A percentile compares a stretch with the other conserved stretches of the same genome.
Evolutionary conservation across 2,888 invertebrate genomes (phyloP).

Genomic region (Teinopalpus imperialis): DNA sequence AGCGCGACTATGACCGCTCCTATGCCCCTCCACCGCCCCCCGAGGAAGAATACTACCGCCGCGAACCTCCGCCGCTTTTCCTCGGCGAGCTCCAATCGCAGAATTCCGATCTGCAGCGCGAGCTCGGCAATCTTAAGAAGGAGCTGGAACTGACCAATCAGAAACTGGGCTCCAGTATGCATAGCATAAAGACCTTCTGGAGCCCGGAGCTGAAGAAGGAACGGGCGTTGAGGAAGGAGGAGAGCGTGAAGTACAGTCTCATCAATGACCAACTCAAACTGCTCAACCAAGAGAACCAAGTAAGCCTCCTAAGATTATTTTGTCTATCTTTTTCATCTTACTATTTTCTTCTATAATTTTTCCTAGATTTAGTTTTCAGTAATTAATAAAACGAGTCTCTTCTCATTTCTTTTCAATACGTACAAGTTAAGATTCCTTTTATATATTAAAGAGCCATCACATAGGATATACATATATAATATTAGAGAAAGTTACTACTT

Average conservation of each 20-base stretch:
- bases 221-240: slow-evolving; percentile 97
- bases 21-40: slow-evolving; percentile 93
- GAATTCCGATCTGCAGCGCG: slow-evolving; percentile 96
- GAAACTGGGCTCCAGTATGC: slow-evolving; percentile 99
- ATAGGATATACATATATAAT: no score
- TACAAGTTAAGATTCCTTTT: no score
- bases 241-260: slow-evolving; percentile 97
- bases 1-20: slow-evolving; percentile 92
- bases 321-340: no score
- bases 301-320: slow-evolving; percentile 78
- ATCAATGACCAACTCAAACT: slow-evolving; percentile 98
- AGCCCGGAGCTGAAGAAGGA: slow-evolving; percentile 99
- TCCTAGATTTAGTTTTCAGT: no score
- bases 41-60: slow-evolving; percentile 83
- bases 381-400: no score
- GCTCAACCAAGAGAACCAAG: slow-evolving; percentile 98
- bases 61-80: slow-evolving; percentile 85
- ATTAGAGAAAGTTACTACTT: no score
- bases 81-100: slow-evolving; percentile 95
- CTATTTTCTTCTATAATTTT: no score
- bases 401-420: no score
- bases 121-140: slow-evolving; percentile 93
- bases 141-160: slow-evolving; percentile 98
- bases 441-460: no score
- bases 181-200: slow-evolving; percentile 99